Conservation (phyloP, 2,797 vertebrate species). For the Lepus oiostolus region DNA sequence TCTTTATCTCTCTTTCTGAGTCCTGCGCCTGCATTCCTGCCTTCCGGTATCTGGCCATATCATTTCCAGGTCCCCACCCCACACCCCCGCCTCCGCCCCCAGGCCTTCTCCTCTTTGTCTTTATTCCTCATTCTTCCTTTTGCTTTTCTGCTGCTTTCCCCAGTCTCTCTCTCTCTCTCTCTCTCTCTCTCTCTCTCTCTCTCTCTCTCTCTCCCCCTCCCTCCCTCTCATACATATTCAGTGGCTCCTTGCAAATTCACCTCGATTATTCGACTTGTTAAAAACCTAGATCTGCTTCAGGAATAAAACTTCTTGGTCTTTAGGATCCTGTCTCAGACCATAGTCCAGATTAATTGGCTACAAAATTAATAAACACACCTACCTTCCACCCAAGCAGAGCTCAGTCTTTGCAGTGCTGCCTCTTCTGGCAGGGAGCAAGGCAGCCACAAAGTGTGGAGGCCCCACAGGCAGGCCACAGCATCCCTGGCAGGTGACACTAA, state of each 20-base stretch:
- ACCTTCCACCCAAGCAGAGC: background rate
- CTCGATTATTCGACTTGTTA: conserved; percentile 40
- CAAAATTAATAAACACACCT: background rate
- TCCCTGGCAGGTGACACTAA: fast-evolving
- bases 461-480: background rate
- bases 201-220: background rate
- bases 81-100: too few species aligned
- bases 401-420: background rate
- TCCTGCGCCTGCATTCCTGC: background rate
- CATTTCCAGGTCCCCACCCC: too few species aligned
- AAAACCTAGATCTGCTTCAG: conserved; percentile 7
- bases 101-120: too few species aligned
- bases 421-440: background rate
- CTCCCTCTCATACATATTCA: conserved; percentile 65
- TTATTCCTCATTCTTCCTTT: background rate
- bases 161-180: background rate
- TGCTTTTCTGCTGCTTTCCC: background rate
- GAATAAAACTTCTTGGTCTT: background rate
- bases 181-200: background rate
- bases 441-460: too few species aligned
- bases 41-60: background rate
- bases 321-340: background rate
- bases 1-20: conserved; percentile 32
- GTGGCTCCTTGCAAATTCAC: conserved; percentile 65
- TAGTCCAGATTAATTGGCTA: background rate